Base-by-base conservation (phyloP, 2,888 invertebrate species). In the Eurytoma adleriae region DNA sequence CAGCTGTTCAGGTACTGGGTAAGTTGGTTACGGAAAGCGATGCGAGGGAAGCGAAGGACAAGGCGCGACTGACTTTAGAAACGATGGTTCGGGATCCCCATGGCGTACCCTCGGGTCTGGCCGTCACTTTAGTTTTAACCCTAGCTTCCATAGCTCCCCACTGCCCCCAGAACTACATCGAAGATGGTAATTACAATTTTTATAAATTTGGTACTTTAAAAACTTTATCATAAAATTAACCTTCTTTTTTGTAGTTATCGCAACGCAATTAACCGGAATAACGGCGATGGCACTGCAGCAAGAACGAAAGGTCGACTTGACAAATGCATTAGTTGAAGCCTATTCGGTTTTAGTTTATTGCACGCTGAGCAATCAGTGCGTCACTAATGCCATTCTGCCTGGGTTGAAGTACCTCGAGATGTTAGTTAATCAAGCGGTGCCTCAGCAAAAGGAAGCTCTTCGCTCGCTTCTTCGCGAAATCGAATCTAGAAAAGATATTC, bases 1-100 rank as follows among this genome's bases (percentile, higher is more conserved):
- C 94, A 5, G 93, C 94, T 4, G 92, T 95, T 83, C 93, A 94
- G 67, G 93, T 94, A 1, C 91, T 95, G 81, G 94, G 94, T 30
- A 92, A 92, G 78, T 91, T 94, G n/a, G 92, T 92, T 74, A 92
- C 91, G 0, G 91, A 92, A 78, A 92, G 92, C 82, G 88, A 88
- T 56, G 88, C 91, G 1, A 90, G 88, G 80, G 92, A 93, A 88
- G 91, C 92, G 3, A 92, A 92, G 70, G 93, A 93, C 83, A 93
- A 93, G 87, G 92, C 92, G 50, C 92, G 92, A 81, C 90, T 93
- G 87, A 89, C 90, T n/a, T 85, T 91, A 30, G 91, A 91, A 82
- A 89, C 89, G 2, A 89, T 91, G 52, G 88, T 89, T 3, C 87
- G 88, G 75, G 91, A 91, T 77, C 85, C 88, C 50, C 88, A 89